Evolutionary conservation across 2,797 vertebrate species (phyloP).

Genomic region (Rhincodon typus): DNA sequence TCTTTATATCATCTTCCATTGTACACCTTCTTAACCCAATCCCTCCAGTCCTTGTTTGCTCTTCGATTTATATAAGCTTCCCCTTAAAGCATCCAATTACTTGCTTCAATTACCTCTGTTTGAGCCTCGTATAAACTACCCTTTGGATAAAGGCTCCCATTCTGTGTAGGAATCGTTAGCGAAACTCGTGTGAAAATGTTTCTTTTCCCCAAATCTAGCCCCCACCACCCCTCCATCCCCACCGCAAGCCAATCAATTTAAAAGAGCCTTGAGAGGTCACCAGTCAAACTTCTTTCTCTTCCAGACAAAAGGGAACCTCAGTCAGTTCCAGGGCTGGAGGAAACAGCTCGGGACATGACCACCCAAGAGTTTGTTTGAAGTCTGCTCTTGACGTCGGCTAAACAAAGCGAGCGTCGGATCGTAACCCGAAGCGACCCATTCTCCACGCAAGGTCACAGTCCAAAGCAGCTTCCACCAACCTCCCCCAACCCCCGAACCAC

Average conservation of each 20-base stretch:
- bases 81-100: background rate
- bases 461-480: background rate
- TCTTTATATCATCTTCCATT: background rate
- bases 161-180: background rate
- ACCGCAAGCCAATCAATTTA: background rate
- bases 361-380: slow-evolving; percentile 34
- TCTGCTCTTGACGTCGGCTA: background rate
- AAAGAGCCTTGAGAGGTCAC: background rate
- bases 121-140: background rate
- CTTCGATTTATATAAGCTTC: too few relatives aligned
- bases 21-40: background rate
- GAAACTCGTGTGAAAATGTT: background rate
- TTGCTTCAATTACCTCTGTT: background rate
- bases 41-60: background rate
- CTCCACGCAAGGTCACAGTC: slow-evolving; percentile 7
- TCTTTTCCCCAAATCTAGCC: background rate
- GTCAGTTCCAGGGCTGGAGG: background rate
- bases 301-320: background rate
- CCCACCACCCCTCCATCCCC: too few relatives aligned
- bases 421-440: slow-evolving; percentile 2
- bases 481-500: too few relatives aligned
- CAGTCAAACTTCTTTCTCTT: background rate
- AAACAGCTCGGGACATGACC: background rate
- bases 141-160: background rate
- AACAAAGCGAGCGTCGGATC: background rate